Conservation (phyloP, 2,797 vertebrate genomes). For the Premnoplex brunnescens region DNA sequence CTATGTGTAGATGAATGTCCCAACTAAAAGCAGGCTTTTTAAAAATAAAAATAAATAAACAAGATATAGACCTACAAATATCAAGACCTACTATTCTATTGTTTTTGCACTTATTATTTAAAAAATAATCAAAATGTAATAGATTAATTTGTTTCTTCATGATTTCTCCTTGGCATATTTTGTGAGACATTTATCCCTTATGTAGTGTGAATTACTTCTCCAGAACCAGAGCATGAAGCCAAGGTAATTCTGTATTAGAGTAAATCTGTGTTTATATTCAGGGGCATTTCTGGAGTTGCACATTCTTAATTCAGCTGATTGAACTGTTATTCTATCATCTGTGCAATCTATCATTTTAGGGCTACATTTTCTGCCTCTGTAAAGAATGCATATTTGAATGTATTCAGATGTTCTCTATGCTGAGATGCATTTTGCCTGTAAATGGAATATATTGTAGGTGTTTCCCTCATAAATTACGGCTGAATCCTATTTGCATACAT, state of each 20-base stretch:
- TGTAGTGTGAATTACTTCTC: not conserved
- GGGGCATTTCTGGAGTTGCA: not conserved
- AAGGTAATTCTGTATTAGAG: not conserved
- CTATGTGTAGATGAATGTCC: slow-evolving; percentile 32
- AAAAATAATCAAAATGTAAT: not conserved
- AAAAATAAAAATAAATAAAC: slow-evolving; percentile 31
- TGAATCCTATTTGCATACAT: slow-evolving; percentile 35
- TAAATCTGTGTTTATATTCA: not conserved
- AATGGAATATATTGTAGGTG: not conserved
- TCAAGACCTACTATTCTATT: not conserved
- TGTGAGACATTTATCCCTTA: not conserved
- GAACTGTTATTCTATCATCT: not conserved
- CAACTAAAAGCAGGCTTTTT: slow-evolving; percentile 46
- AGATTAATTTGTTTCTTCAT: not conserved
- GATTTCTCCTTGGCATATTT: not conserved
- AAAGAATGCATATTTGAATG: not conserved
- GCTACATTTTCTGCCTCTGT: not conserved
- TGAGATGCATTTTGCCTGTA: not conserved
- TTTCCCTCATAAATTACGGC: slow-evolving; percentile 14
- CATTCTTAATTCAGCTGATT: not conserved
- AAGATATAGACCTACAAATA: not conserved
- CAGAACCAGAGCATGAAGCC: not conserved
- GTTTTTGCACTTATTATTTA: not conserved
- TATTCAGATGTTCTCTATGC: not conserved
- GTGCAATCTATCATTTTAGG: not conserved